Base-by-base conservation (phyloP, 2,113 vertebrate species). In the Lasiurus cinereus region DNA sequence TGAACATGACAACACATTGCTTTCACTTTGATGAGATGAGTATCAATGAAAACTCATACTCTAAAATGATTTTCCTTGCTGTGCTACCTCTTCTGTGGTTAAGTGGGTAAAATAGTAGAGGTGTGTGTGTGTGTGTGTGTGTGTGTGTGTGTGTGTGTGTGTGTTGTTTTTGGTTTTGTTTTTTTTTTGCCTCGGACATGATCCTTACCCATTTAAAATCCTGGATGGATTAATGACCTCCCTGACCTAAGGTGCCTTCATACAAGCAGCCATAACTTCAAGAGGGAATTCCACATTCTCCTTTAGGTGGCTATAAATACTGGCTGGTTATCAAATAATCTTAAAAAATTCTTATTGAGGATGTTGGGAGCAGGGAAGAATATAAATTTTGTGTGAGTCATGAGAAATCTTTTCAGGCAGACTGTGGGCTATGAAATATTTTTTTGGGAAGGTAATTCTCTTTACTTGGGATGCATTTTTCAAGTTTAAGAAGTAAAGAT, bases 221-320 rank as follows among this genome's bases (percentile, higher is more conserved):
- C 62, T 89, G 31, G 36, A 48, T 27, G 27, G 73, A 93, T 95
- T 95, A 33, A 95, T 94, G 83, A 21, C 22, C 24, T 64, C 39
- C 52, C 21, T 33, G 67, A 46, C 8, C n/a, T 72, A 87, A 95
- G 19, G 36, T 72, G 48, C 46, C 74, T 95, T 73, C 91, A n/a
- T 24, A 85, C 48, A 72, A 43, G 73, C 70, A 91, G 0, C 72
- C 52, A 36, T 82, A 67, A 36, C 31, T 54, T 31, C 16, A 54
- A 36, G 69, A 50, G 33, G 67, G 52, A 96, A 76, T 33, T 96
- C 56, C 8, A 22, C 46, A 22, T 83, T 88, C 43, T 50, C 36
- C 12, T 79, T n/a, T 62, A 94, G 36, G 56, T 21, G 13, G 54
- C 10, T 33, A 39, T 66, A 96, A 95, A 95, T 33, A 39, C 19